Percentiles rank a stretch among this genome's conserved stretches.
phyloP scores from a whole-genome alignment of 2,888 invertebrate species.

The Heteromyza rotundicornis region DNA sequence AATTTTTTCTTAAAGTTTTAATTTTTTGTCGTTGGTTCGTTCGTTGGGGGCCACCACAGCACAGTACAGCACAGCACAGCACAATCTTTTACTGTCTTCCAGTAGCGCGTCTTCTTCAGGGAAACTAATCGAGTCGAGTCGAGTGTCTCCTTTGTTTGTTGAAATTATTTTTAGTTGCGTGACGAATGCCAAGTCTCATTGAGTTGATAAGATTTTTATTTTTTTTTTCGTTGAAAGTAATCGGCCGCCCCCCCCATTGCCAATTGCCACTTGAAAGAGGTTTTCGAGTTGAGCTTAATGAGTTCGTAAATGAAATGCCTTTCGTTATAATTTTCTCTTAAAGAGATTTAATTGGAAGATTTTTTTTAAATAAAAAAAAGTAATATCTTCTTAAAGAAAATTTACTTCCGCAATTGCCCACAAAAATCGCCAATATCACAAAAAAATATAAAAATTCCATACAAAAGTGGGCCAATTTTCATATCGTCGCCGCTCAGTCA shows the following conservation, averaged over 20 bases:
- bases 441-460: too few relatives aligned
- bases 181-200: conserved; percentile 25
- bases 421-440: too few relatives aligned
- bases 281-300: not conserved
- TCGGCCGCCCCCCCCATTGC: not conserved
- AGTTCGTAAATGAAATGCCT: too few relatives aligned
- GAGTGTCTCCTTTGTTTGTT: not conserved
- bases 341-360: too few relatives aligned
- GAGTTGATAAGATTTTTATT: conserved; percentile 12
- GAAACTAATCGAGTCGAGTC: not conserved
- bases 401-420: too few relatives aligned
- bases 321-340: too few relatives aligned
- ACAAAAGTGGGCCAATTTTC: too few relatives aligned
- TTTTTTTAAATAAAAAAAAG: too few relatives aligned
- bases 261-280: not conserved
- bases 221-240: not conserved
- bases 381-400: too few relatives aligned
- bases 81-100: too few relatives aligned
- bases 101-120: conserved; percentile 2
- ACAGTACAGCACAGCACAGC: too few relatives aligned
- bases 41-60: not conserved
- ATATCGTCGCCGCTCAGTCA: too few relatives aligned
- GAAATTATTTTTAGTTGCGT: conserved; percentile 25
- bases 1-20: not conserved
- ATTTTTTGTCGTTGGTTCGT: not conserved